These are phyloP conservation scores for Drosophila trapezifrons DNA, from an alignment of 1,140 invertebrate species.

Conservation along the genomic window DNA sequence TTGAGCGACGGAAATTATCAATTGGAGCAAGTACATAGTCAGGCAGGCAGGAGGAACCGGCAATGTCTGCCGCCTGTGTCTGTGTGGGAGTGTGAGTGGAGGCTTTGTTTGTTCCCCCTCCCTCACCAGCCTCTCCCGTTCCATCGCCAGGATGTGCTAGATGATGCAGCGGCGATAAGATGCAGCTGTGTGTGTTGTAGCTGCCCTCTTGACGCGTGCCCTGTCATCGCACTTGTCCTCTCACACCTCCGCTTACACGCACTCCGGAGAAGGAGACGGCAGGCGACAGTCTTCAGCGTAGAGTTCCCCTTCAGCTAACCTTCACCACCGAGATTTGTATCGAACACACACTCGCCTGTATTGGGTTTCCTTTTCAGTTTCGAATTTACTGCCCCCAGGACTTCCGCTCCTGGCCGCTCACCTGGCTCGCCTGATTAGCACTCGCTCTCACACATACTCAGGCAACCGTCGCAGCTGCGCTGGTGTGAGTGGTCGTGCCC, in stretches of 20 bases:
- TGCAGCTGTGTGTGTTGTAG: constrained; percentile 25
- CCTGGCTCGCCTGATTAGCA: constrained; percentile 53
- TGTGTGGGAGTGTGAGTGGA: constrained; percentile 25
- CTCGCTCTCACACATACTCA: constrained; percentile 33
- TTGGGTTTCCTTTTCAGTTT: constrained; percentile 11
- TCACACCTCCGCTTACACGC: constrained; percentile 42
- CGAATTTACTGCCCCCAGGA: constrained; percentile 47
- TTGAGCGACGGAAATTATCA: constrained; percentile 75
- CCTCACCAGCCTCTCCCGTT: not conserved
- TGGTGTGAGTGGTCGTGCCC: constrained; percentile 31
- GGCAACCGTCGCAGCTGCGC: not conserved
- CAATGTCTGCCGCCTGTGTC: constrained; percentile 15
- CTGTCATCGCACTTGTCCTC: constrained; percentile 55
- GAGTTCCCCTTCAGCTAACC: constrained; percentile 41
- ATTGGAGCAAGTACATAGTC: constrained; percentile 58
- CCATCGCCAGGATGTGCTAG: constrained; percentile 23
- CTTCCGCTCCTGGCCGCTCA: constrained; percentile 27
- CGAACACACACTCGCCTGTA: constrained; percentile 9
- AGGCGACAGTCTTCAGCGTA: not conserved
- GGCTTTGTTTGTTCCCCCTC: constrained; percentile 38
- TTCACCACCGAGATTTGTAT: constrained; percentile 37
- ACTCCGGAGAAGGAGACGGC: not conserved
- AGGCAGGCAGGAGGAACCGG: constrained; percentile 54
- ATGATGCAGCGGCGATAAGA: constrained; percentile 64
- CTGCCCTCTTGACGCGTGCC: constrained; percentile 51